These are phyloP conservation scores for Thecophora atra DNA, from an alignment of 2,888 invertebrate species.

Conservation along the genomic window DNA sequence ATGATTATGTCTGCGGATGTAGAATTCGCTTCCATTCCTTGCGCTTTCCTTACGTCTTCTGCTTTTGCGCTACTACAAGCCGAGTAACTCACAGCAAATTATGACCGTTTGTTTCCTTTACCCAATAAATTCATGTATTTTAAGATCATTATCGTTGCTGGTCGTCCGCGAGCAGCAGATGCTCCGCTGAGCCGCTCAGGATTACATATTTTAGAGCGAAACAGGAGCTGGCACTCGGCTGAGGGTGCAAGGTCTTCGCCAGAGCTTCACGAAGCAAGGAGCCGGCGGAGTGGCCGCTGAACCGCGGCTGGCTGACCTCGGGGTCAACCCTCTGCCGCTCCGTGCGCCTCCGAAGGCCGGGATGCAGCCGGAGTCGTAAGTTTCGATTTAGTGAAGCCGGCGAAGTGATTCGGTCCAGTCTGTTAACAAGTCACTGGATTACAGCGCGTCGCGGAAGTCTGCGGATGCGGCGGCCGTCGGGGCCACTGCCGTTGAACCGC, in stretches of 20 bases:
- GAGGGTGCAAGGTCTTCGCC: not conserved
- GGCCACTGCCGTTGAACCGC: not conserved
- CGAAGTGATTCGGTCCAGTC: slow-evolving; percentile 21
- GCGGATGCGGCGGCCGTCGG: not conserved
- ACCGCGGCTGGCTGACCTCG: not conserved
- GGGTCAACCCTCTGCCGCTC: not conserved
- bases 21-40: too few species aligned
- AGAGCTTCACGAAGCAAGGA: not conserved
- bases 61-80: not conserved
- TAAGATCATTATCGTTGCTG: slow-evolving; percentile 47
- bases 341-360: too few species aligned
- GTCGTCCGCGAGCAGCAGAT: slow-evolving; percentile 45
- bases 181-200: not conserved
- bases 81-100: slow-evolving; percentile 44
- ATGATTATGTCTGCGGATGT: too few species aligned
- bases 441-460: not conserved
- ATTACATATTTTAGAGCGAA: slow-evolving; percentile 7
- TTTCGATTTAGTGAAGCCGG: slow-evolving; percentile 26
- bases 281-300: not conserved
- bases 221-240: not conserved
- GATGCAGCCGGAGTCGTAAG: too few species aligned
- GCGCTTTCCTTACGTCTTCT: too few species aligned
- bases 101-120: slow-evolving; percentile 60
- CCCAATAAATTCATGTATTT: slow-evolving; percentile 61
- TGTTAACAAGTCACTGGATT: slow-evolving; percentile 35